These are phyloP conservation scores for Xestia ashworthii DNA, from an alignment of 2,888 invertebrate genomes.

Conservation along the genomic window DNA sequence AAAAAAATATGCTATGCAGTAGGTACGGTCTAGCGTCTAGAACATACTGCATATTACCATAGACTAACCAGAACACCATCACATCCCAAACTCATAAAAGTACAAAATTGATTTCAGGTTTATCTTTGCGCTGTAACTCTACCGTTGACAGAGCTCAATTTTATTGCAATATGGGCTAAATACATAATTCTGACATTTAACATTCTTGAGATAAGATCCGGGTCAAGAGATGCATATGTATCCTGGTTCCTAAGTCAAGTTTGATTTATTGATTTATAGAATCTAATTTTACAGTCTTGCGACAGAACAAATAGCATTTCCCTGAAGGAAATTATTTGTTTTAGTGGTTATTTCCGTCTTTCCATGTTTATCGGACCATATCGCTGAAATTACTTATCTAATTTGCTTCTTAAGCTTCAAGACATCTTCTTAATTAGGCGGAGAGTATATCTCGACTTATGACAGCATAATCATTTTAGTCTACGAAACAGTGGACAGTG, in stretches of 20 bases:
- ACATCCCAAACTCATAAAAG: too few relatives aligned
- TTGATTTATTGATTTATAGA: background rate
- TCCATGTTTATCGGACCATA: background rate
- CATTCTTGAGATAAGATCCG: slow-evolving; percentile 18
- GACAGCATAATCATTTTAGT: slow-evolving; percentile 52
- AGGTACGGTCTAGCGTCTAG: background rate
- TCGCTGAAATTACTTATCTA: slow-evolving; percentile 10
- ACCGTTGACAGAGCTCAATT: slow-evolving; percentile 7
- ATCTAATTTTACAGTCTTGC: background rate
- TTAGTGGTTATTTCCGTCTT: slow-evolving; percentile 1
- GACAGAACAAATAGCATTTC: background rate
- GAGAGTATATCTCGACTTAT: slow-evolving; percentile 29
- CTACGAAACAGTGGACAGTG: slow-evolving; percentile 48
- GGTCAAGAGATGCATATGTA: slow-evolving; percentile 28
- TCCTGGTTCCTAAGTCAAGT: slow-evolving; percentile 1
- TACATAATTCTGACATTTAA: slow-evolving; percentile 13
- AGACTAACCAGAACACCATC: background rate
- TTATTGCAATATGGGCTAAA: slow-evolving; percentile 14
- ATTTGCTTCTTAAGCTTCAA: slow-evolving; percentile 19
- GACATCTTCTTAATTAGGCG: slow-evolving; percentile 40
- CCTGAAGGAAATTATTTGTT: slow-evolving; percentile 1
- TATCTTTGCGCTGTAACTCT: background rate
- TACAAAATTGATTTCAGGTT: slow-evolving; percentile 6
- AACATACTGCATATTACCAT: background rate
- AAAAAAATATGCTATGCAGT: too few relatives aligned